phyloP scores from a whole-genome alignment of 2,113 vertebrate species.

The Hoplias malabaricus region DNA sequence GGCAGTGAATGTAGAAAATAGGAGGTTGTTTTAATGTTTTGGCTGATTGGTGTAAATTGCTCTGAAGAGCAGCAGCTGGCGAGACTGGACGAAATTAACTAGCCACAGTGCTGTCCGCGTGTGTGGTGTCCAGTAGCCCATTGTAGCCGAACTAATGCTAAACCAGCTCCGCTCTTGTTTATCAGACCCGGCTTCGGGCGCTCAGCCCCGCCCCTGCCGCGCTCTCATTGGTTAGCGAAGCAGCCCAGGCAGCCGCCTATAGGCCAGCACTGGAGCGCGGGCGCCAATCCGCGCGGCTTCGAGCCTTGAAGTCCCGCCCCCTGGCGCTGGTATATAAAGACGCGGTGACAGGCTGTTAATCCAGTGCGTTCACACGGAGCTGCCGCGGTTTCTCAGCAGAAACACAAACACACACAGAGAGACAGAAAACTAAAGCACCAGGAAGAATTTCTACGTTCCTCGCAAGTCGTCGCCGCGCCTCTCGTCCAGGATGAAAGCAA shows the following conservation, averaged over 20 bases:
- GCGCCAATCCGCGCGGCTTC: slow-evolving; percentile 59
- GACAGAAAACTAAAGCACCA: slow-evolving; percentile 29
- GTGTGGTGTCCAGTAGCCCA: no score
- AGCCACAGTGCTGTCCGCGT: no score
- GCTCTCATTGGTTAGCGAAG: slow-evolving; percentile 68
- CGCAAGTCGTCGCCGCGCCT: background rate
- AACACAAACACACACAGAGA: slow-evolving; percentile 19
- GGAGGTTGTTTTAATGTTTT: no score
- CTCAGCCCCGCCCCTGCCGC: slow-evolving; percentile 66
- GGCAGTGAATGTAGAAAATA: no score
- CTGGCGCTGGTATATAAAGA: slow-evolving; percentile 72
- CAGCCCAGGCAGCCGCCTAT: slow-evolving; percentile 23
- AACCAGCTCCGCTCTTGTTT: background rate
- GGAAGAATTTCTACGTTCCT: background rate
- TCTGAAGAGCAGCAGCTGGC: no score
- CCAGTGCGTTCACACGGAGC: slow-evolving; percentile 71
- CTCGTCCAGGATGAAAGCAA: slow-evolving; percentile 86
- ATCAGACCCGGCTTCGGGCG: slow-evolving; percentile 29
- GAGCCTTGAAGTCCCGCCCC: slow-evolving; percentile 60
- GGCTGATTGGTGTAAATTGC: no score
- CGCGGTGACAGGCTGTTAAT: slow-evolving; percentile 71
- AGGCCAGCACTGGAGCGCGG: slow-evolving; percentile 40
- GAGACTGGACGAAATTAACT: no score
- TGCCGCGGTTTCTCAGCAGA: no score
- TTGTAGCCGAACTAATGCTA: no score